phyloP scores from a whole-genome alignment of 2,888 invertebrate genomes.

The Eumacrocentrus americanus region DNA sequence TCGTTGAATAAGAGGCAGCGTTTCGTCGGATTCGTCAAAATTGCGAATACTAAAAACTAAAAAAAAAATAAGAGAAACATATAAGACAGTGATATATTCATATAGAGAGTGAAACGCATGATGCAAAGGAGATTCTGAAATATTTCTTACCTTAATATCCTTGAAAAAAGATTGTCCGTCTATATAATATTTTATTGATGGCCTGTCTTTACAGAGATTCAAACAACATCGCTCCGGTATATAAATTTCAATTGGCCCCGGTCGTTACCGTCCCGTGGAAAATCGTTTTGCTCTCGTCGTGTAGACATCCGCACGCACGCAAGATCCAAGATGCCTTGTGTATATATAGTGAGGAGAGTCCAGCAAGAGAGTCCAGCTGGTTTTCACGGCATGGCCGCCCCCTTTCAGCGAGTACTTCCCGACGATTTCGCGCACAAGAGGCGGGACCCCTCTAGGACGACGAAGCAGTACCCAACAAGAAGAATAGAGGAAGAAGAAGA shows the following conservation, averaged over 20 bases:
- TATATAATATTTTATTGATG: neutral
- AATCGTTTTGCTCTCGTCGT: constrained; percentile 7
- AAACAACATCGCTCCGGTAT: neutral
- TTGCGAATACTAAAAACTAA: neutral
- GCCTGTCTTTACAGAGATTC: neutral
- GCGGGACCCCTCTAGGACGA: constrained; percentile 32
- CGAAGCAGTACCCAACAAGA: constrained; percentile 29
- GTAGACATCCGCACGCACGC: neutral
- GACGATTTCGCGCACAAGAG: constrained; percentile 34
- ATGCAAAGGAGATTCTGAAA: neutral
- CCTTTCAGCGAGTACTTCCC: constrained; percentile 29
- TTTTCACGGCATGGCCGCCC: constrained; percentile 25
- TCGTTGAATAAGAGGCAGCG: constrained; percentile 34
- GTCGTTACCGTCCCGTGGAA: constrained; percentile 19
- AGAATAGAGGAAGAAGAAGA: constrained; percentile 30
- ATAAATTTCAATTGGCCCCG: constrained; percentile 17
- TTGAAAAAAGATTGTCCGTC: neutral
- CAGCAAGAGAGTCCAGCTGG: constrained; percentile 1
- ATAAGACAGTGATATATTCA: too few species aligned
- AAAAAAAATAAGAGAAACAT: neutral
- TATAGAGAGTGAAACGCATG: neutral
- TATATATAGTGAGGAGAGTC: neutral
- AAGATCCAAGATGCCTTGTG: neutral
- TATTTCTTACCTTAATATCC: neutral
- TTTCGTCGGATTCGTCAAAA: constrained; percentile 16